Evolutionary conservation across 2,113 vertebrate genomes (phyloP), one percentile per base, ranked within the genome.

Genomic region (Mormoops blainvillei): DNA sequence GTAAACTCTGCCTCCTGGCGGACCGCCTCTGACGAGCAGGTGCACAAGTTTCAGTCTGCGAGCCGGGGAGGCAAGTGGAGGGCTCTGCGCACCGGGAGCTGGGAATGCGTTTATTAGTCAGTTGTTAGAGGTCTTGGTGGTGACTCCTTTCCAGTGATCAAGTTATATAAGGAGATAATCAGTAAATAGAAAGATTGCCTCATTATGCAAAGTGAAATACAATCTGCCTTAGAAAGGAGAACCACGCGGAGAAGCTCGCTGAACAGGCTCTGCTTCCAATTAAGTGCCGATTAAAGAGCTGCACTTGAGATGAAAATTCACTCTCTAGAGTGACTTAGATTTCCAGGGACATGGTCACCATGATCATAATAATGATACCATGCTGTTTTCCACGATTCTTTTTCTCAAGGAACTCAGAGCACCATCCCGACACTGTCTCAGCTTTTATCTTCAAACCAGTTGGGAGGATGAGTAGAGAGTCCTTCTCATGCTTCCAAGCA

Each of bases 131-230:
- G 45, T 82, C 92, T 97, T 71, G 24, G 48, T 68, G 20, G 94
- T 91, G 56, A 97, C 88, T 97, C 90, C 85, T 77, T 83, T 71
- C 93, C 74, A 96, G 92, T 67, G 85, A 87, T 91, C 96, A 96
- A 80, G 88, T 97, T 97, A 91, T 50, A 96, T 85, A 95, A 93
- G 89, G 95, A 96, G 97, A 97, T 96, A 95, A 97, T 96, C 96
- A 97, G 96, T 89, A 97, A 97, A 97, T 93, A 96, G 97, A 97
- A 96, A 96, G 92, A 96, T 92, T 95, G 95, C 88, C 93, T 98
- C 94, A 96, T 97, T 97, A 97, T 97, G 94, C 96, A 96, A 97
- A 97, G 95, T 97, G 96, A 98, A 98, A 98, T 96, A 95, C 96
- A 97, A 96, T 97, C 96, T 63, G 48, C 92, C 90, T 92, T 50